phyloP scores from a whole-genome alignment of 2,888 invertebrate genomes.

The Luffia ferchaultella region DNA sequence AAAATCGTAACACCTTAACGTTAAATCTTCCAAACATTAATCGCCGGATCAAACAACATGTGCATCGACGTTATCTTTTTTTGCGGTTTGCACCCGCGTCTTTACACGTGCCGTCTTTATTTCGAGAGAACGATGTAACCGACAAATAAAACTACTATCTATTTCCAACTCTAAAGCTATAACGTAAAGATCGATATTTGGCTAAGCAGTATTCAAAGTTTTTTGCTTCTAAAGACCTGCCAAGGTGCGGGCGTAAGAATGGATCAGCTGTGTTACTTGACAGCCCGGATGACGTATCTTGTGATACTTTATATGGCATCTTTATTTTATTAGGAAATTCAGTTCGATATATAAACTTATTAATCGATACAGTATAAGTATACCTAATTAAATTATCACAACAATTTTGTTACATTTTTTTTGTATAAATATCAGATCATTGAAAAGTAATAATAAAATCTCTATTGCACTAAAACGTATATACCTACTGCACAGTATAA shows the following conservation, averaged over 20 bases:
- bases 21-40: too few species aligned
- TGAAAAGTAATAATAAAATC: slow-evolving; percentile 2
- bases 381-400: too few species aligned
- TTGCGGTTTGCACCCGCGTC: slow-evolving; percentile 40
- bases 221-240: slow-evolving; percentile 1
- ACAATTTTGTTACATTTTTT: too few species aligned
- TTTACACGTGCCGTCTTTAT: background rate
- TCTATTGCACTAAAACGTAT: slow-evolving; percentile 2
- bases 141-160: background rate
- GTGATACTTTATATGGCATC: background rate
- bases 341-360: background rate
- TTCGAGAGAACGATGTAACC: background rate
- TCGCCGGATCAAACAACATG: slow-evolving; percentile 57
- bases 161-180: background rate
- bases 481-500: too few species aligned
- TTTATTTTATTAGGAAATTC: background rate
- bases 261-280: slow-evolving; percentile 37
- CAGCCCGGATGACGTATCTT: background rate
- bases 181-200: background rate
- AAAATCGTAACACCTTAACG: too few species aligned
- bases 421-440: too few species aligned
- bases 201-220: background rate
- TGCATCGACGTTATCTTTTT: slow-evolving; percentile 32
- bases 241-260: slow-evolving; percentile 24
- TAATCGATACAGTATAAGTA: too few species aligned